Conservation (phyloP, 2,888 invertebrate genomes). For the Petrolisthes manimaculis region DNA sequence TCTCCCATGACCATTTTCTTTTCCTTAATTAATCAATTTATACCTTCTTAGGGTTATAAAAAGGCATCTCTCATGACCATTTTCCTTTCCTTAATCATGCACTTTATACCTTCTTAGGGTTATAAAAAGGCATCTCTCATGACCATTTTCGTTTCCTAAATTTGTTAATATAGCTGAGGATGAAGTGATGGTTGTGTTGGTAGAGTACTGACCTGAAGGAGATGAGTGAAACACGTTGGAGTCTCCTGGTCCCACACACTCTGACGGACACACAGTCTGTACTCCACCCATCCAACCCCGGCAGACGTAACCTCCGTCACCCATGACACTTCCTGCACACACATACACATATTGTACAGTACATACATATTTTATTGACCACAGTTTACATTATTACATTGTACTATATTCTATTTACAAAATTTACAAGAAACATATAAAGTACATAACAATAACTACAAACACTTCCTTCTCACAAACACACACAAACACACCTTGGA, state of each 20-base stretch:
- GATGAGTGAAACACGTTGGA: conserved; percentile 22
- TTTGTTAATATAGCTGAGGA: too few species aligned
- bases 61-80: too few species aligned
- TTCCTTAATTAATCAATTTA: too few species aligned
- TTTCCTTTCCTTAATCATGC: too few species aligned
- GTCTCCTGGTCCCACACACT: conserved; percentile 7
- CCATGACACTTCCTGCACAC: conserved; percentile 30
- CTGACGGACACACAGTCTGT: conserved; percentile 29
- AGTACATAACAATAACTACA: background rate
- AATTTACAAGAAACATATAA: background rate
- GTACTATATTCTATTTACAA: background rate
- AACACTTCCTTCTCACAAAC: background rate
- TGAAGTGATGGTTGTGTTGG: too few species aligned
- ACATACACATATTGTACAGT: background rate
- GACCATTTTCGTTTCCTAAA: too few species aligned
- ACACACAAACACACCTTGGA: conserved; percentile 15
- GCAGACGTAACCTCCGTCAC: conserved; percentile 39
- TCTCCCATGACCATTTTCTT: too few species aligned
- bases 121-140: too few species aligned
- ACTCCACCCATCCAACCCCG: conserved; percentile 31
- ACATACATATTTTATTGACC: too few species aligned
- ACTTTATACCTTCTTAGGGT: too few species aligned
- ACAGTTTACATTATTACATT: background rate
- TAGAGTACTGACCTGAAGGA: conserved; percentile 9
- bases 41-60: too few species aligned